phyloP scores from a whole-genome alignment of 2,797 vertebrate genomes.

The Lerista edwardsae region DNA sequence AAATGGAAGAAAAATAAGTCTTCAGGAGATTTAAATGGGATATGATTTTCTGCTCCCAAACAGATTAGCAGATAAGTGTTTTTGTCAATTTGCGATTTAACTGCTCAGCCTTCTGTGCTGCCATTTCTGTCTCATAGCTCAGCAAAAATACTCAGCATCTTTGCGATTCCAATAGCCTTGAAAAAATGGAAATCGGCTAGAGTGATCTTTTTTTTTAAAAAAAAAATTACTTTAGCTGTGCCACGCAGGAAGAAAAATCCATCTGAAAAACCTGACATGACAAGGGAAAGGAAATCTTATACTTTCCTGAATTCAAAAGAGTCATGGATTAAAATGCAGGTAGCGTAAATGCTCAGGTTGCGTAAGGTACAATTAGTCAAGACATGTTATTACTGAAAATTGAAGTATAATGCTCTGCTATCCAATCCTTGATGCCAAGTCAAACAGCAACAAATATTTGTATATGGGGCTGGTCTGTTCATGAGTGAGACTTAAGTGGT shows the following conservation, averaged over 20 bases:
- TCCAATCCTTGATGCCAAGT: too few relatives aligned
- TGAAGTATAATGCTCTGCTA: too few relatives aligned
- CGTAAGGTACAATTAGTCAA: not conserved
- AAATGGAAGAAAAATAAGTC: constrained; percentile 17
- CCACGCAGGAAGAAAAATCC: not conserved
- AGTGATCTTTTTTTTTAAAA: not conserved
- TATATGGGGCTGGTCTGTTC: too few relatives aligned
- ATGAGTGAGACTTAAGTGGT: too few relatives aligned
- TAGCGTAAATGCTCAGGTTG: not conserved
- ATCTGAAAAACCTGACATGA: constrained; percentile 12
- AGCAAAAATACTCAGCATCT: constrained; percentile 31
- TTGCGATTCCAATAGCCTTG: constrained; percentile 19
- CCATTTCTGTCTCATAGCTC: constrained; percentile 25
- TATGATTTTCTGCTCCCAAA: constrained; percentile 24
- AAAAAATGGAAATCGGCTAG: not conserved
- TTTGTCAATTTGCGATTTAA: constrained; percentile 31
- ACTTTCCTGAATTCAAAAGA: not conserved
- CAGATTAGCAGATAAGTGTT: constrained; percentile 31
- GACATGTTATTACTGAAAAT: too few relatives aligned
- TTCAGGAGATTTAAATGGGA: constrained; percentile 30
- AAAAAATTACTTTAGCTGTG: not conserved
- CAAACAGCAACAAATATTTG: too few relatives aligned
- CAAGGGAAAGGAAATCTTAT: not conserved
- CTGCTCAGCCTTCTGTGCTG: constrained; percentile 3
- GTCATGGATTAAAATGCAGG: not conserved